Evolutionary conservation across 2,113 vertebrate species (phyloP), one percentile per base, ranked within the genome.

Genomic region (Ailuropoda melanoleuca): DNA sequence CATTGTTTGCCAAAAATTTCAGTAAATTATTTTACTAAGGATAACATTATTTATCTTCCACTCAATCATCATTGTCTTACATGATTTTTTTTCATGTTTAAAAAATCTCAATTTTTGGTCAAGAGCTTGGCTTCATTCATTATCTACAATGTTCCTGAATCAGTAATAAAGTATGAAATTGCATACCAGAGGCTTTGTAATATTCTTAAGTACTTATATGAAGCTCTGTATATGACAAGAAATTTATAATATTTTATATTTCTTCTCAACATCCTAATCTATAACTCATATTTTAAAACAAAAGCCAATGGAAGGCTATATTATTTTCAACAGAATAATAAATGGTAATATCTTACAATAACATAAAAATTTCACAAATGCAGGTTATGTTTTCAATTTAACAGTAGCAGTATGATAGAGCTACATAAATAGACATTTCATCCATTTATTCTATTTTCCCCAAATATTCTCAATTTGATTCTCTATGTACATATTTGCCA

Each of bases 21-120:
- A 97, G 74, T 95, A 98, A 98, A 97, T 98, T 98, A 97, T 97
- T 98, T 98, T 96, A 78, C 97, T 98, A 97, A 98, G 64, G 83
- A 94, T 97, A 98, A 96, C 89, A 98, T 94, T 48, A 98, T 98
- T 98, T 98, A 91, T 87, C 83, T 97, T 94, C 97, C 82, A 97
- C 75, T 98, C 98, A 98, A 98, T 98, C 97, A 98, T 97, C 97
- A 88, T 93, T 98, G 1, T 87, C 85, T 96, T 95, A 97, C 98
- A 92, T 78, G 96, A 88, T 53, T 74, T 88, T 83, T 88, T 98
- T 98, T 34, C 55, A 70, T 64, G 19, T 97, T 97, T 97, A 80
- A 68, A 98, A 98, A 98, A 97, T 88, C 39, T 46, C 58, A 80
- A 91, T 37, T 98, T 98, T 98, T 95, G 95, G 43, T 97, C 55